phyloP scores from a whole-genome alignment of 2,113 vertebrate genomes.

The Platanista minor region DNA sequence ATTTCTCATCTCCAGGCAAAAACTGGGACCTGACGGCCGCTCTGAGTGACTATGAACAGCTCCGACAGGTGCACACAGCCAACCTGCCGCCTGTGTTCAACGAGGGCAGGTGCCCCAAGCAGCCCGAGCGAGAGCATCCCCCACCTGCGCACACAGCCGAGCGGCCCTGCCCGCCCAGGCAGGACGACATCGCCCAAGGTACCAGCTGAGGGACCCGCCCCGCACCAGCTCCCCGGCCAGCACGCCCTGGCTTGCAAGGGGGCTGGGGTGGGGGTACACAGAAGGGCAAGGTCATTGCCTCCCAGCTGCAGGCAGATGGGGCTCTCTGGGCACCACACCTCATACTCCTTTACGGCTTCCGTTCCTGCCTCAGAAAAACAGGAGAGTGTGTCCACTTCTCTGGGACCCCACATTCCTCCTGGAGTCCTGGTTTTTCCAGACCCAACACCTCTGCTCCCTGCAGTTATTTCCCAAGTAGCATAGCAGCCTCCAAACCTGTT shows the following conservation, averaged over 20 bases:
- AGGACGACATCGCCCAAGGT: slow-evolving; percentile 93
- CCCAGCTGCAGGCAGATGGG: background rate
- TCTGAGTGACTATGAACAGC: slow-evolving; percentile 95
- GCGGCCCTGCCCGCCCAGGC: slow-evolving; percentile 87
- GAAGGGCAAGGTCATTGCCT: fast-evolving
- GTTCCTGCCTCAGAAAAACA: background rate
- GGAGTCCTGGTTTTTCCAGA: background rate
- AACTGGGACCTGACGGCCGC: slow-evolving; percentile 99
- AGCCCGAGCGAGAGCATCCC: slow-evolving; percentile 84
- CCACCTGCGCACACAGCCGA: slow-evolving; percentile 87
- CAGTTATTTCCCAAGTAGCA: background rate
- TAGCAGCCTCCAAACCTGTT: background rate
- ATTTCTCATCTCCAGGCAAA: slow-evolving; percentile 86
- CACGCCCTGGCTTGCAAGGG: fast-evolving
- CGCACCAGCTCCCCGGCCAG: fast-evolving
- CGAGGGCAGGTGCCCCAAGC: slow-evolving; percentile 90
- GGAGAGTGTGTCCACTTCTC: background rate
- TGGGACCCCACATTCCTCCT: background rate
- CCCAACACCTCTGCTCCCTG: background rate
- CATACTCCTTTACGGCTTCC: fast-evolving
- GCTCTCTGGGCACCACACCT: background rate
- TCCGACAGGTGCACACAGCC: slow-evolving; percentile 95
- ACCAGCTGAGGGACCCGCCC: background rate
- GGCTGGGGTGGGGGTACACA: background rate
- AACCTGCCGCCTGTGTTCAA: slow-evolving; percentile 96